A percentile compares a stretch with the other conserved stretches of the same genome.
phyloP scores from a whole-genome alignment of 2,113 vertebrate genomes.

The Brachirus orientalis region DNA sequence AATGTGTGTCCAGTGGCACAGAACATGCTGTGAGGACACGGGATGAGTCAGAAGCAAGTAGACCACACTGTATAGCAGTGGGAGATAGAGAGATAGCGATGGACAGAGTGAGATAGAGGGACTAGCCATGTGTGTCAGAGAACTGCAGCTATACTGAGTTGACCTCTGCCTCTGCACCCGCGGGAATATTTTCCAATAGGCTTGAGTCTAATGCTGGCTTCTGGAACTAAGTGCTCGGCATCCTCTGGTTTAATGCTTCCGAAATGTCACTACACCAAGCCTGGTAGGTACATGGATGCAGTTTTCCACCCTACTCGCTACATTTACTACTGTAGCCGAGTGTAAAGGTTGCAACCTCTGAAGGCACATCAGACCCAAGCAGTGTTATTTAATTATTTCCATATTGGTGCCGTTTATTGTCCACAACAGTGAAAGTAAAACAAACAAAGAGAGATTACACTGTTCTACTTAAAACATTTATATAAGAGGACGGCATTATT shows the following conservation, averaged over 20 bases:
- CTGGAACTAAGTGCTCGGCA: constrained; percentile 61
- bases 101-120: constrained; percentile 48
- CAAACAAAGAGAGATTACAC: no score
- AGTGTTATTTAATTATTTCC: no score
- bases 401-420: no score
- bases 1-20: constrained; percentile 59
- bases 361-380: not conserved
- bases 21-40: constrained; percentile 65
- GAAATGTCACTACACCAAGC: constrained; percentile 58
- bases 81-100: constrained; percentile 59
- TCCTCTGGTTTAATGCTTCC: constrained; percentile 41
- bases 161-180: constrained; percentile 57
- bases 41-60: constrained; percentile 61
- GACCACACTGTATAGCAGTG: constrained; percentile 41
- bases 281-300: constrained; percentile 33
- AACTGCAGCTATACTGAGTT: constrained; percentile 38
- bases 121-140: constrained; percentile 60
- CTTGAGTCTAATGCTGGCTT: constrained; percentile 67
- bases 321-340: constrained; percentile 38
- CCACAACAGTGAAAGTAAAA: no score
- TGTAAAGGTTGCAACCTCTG: not conserved
- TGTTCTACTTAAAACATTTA: no score
- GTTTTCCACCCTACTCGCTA: constrained; percentile 16
- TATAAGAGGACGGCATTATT: no score
- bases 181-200: constrained; percentile 64